Percentiles rank a stretch among this genome's conserved stretches.
These are phyloP conservation scores for Drosophila ustulata DNA, from an alignment of 2,888 invertebrate species.

Conservation along the genomic window DNA sequence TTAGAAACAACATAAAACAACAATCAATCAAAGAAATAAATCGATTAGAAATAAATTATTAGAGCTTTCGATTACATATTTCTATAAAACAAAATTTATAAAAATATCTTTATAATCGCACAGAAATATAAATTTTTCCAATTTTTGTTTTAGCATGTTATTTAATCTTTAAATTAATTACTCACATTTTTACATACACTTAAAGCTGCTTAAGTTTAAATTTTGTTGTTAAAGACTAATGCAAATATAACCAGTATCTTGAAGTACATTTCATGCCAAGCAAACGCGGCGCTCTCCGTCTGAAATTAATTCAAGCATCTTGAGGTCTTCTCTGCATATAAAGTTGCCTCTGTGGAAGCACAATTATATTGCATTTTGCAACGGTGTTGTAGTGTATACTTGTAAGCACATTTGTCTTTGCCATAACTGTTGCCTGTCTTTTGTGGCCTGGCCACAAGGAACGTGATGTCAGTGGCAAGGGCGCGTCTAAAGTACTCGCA, in stretches of 20 bases:
- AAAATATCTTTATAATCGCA: too few relatives aligned
- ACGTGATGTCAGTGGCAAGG: conserved; percentile 76
- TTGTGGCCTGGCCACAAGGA: conserved; percentile 37
- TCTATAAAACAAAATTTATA: too few relatives aligned
- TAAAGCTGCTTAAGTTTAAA: too few relatives aligned
- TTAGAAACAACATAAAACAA: too few relatives aligned
- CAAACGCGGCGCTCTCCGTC: background rate
- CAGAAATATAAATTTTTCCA: too few relatives aligned
- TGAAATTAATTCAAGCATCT: background rate
- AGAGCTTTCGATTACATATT: background rate
- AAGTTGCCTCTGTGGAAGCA: background rate
- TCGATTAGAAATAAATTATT: too few relatives aligned
- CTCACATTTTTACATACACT: too few relatives aligned
- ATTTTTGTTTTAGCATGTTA: too few relatives aligned
- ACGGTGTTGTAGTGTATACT: conserved; percentile 13
- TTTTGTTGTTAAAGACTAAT: too few relatives aligned
- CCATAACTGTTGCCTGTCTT: conserved; percentile 17
- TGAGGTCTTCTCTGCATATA: background rate
- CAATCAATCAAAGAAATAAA: background rate
- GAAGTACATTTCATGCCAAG: background rate
- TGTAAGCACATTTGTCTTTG: background rate
- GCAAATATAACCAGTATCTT: too few relatives aligned
- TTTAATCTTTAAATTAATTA: too few relatives aligned
- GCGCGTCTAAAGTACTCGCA: conserved; percentile 57
- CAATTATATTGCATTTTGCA: background rate